These are phyloP conservation scores for Catostomus latipinnis DNA, from an alignment of 2,797 vertebrate genomes.

Conservation along the genomic window DNA sequence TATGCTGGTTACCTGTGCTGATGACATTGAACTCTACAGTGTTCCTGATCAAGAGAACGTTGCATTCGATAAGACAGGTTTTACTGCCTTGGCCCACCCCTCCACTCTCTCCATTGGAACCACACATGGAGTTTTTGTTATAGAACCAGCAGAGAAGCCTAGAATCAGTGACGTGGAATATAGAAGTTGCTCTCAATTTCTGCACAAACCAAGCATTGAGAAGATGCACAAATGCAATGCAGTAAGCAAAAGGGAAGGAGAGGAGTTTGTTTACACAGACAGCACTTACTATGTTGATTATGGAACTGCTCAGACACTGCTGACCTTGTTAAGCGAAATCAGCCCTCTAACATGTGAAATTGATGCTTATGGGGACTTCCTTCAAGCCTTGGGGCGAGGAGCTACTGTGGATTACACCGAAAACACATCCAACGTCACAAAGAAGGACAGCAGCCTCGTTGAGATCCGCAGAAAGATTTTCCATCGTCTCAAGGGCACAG, in stretches of 20 bases:
- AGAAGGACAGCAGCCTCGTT: conserved; percentile 73
- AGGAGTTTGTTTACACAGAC: conserved; percentile 90
- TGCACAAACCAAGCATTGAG: conserved; percentile 89
- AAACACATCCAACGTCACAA: conserved; percentile 74
- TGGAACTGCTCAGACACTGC: conserved; percentile 72
- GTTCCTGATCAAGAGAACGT: conserved; percentile 66
- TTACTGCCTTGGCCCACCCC: conserved; percentile 93
- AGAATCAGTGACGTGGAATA: conserved; percentile 75
- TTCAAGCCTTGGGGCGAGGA: conserved; percentile 87
- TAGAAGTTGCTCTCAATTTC: conserved; percentile 78
- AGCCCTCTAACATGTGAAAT: conserved; percentile 86
- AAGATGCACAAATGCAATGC: conserved; percentile 81
- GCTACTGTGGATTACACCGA: conserved; percentile 82
- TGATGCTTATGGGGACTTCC: conserved; percentile 96
- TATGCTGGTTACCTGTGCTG: conserved; percentile 87
- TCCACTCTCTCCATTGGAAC: conserved; percentile 85
- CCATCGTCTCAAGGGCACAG: conserved; percentile 80
- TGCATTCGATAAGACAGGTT: conserved; percentile 84
- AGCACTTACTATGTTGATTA: conserved; percentile 92
- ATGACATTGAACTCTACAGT: conserved; percentile 94
- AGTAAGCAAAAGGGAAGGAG: conserved; percentile 64
- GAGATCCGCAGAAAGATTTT: conserved; percentile 84
- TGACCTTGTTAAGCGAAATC: conserved; percentile 80
- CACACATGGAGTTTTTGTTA: conserved; percentile 92
- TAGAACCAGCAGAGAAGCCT: conserved; percentile 69